A percentile compares a stretch with the other conserved stretches of the same genome.
These are phyloP conservation scores for Phyllotreta cruciferae DNA, from an alignment of 2,888 invertebrate genomes.

Conservation along the genomic window DNA sequence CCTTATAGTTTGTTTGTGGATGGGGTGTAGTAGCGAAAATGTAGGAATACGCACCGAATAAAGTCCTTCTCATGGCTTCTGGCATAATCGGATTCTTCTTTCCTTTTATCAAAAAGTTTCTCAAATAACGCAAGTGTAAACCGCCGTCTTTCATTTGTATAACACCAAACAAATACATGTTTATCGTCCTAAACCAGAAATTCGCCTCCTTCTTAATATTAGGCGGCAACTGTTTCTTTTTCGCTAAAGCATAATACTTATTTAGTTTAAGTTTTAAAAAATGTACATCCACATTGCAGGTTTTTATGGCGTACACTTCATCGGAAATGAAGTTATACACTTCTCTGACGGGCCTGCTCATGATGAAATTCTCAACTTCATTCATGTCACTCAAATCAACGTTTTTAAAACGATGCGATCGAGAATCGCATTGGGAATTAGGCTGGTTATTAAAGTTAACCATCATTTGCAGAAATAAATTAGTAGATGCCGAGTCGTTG, in stretches of 20 bases:
- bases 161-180: slow-evolving; percentile 48
- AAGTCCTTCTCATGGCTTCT: slow-evolving; percentile 26
- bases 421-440: neutral
- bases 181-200: slow-evolving; percentile 39
- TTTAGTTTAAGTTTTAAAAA: slow-evolving; percentile 23
- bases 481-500: slow-evolving; percentile 14
- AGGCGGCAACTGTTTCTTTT: slow-evolving; percentile 6
- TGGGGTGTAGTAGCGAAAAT: slow-evolving; percentile 38
- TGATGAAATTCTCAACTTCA: slow-evolving; percentile 26
- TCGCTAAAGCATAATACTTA: slow-evolving; percentile 16
- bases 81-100: slow-evolving; percentile 11
- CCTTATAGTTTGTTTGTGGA: no score
- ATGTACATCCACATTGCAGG: slow-evolving; percentile 17
- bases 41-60: slow-evolving; percentile 43
- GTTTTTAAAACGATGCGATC: neutral
- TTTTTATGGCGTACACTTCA: slow-evolving; percentile 31
- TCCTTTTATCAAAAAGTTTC: slow-evolving; percentile 34
- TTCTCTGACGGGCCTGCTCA: neutral
- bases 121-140: slow-evolving; percentile 40
- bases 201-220: slow-evolving; percentile 30
- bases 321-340: slow-evolving; percentile 30
- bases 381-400: slow-evolving; percentile 23
- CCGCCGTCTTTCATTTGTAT: slow-evolving; percentile 39
- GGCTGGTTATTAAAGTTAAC: slow-evolving; percentile 17
- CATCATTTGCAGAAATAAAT: slow-evolving; percentile 28